phyloP scores from a whole-genome alignment of 2,888 invertebrate genomes.

The Orchestes rusci region DNA sequence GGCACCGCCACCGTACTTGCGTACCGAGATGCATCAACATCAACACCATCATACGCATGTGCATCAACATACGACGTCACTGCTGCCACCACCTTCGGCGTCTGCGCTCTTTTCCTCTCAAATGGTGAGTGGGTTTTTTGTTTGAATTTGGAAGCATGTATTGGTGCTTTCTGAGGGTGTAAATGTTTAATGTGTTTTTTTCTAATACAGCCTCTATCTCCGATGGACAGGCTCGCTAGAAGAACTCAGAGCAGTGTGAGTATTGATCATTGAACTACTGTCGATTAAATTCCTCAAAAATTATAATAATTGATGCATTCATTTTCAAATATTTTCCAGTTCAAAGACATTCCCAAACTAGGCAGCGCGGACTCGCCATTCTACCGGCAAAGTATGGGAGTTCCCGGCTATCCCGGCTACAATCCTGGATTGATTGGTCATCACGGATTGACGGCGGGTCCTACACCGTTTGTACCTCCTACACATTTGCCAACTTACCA shows the following conservation, averaged over 20 bases:
- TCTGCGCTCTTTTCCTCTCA: slow-evolving; percentile 57
- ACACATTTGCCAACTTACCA: slow-evolving; percentile 80
- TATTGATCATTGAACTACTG: slow-evolving; percentile 21
- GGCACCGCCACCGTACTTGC: slow-evolving; percentile 50
- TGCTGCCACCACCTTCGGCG: slow-evolving; percentile 53
- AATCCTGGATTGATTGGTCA: slow-evolving; percentile 67
- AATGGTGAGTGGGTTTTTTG: slow-evolving; percentile 56
- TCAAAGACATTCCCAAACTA: slow-evolving; percentile 84
- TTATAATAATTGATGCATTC: slow-evolving; percentile 1
- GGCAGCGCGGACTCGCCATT: slow-evolving; percentile 70
- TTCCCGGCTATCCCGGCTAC: slow-evolving; percentile 71
- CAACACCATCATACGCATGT: slow-evolving; percentile 89
- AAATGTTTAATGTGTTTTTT: slow-evolving; percentile 20
- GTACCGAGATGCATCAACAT: slow-evolving; percentile 88
- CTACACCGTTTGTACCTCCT: slow-evolving; percentile 84
- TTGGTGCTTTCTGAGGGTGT: no score
- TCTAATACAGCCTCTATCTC: slow-evolving; percentile 33
- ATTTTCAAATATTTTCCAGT: slow-evolving; percentile 49
- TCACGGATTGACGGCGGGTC: slow-evolving; percentile 61
- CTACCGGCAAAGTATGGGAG: slow-evolving; percentile 68
- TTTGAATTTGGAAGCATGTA: no score
- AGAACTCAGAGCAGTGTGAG: slow-evolving; percentile 37
- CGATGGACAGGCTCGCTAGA: slow-evolving; percentile 37
- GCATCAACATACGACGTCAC: slow-evolving; percentile 74
- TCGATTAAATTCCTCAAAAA: background rate